Evolutionary conservation across 2,888 invertebrate genomes (phyloP).

Genomic region (Vesta saturnalis): DNA sequence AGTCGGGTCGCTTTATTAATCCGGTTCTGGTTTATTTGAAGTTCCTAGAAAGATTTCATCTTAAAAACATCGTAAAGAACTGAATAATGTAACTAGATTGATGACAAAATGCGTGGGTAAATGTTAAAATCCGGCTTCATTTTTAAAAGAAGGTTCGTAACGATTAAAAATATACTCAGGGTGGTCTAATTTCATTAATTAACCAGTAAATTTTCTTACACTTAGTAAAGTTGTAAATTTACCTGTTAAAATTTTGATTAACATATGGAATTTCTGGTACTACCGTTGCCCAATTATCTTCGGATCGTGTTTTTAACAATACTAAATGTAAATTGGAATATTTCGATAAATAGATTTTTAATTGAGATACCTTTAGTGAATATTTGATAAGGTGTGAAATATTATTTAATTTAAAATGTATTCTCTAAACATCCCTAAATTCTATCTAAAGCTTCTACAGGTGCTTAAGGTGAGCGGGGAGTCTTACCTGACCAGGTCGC

Average conservation of each 20-base stretch:
- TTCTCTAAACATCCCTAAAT: constrained; percentile 13
- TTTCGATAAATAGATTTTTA: not conserved
- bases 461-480: constrained; percentile 58
- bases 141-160: not conserved
- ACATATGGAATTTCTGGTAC: constrained; percentile 2
- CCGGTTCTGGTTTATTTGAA: constrained; percentile 31
- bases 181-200: not conserved
- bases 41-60: constrained; percentile 22
- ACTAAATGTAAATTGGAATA: not conserved
- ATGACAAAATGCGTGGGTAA: constrained; percentile 12
- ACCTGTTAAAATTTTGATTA: constrained; percentile 5
- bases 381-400: constrained; percentile 22
- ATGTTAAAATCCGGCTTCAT: not conserved
- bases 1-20: constrained; percentile 35
- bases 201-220: not conserved
- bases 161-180: not conserved
- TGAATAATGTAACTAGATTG: constrained; percentile 15
- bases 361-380: not conserved
- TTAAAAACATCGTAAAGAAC: constrained; percentile 11
- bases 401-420: not conserved
- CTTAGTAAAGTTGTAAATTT: not conserved
- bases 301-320: not conserved
- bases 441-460: constrained; percentile 45
- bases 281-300: not conserved
- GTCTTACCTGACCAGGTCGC: constrained; percentile 56